phyloP scores from a whole-genome alignment of 2,888 invertebrate species.

The Amblyteles armatorius region DNA sequence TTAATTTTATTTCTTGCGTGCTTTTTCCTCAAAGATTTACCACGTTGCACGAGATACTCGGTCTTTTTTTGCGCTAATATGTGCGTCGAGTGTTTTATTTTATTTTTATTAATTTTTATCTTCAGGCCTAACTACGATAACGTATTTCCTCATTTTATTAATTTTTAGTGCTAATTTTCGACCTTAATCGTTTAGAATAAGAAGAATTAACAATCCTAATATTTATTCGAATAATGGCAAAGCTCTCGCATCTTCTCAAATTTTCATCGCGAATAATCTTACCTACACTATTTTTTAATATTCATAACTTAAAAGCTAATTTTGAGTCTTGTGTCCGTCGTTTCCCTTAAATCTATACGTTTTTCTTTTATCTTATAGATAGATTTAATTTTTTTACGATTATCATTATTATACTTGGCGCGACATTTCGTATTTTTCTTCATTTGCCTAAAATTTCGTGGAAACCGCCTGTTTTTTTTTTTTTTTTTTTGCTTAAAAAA shows the following conservation, averaged over 20 bases:
- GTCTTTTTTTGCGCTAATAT: slow-evolving; percentile 6
- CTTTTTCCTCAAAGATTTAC: background rate
- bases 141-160: slow-evolving; percentile 4
- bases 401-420: background rate
- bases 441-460: background rate
- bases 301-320: slow-evolving; percentile 61
- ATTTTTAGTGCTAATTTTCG: slow-evolving; percentile 29
- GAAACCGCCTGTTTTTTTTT: background rate
- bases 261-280: slow-evolving; percentile 27
- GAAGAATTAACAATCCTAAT: slow-evolving; percentile 46
- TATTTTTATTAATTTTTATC: slow-evolving; percentile 21
- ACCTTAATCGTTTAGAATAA: slow-evolving; percentile 26
- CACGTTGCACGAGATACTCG: slow-evolving; percentile 3
- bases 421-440: background rate
- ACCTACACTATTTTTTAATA: slow-evolving; percentile 16
- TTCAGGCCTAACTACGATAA: slow-evolving; percentile 52
- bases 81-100: background rate
- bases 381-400: background rate
- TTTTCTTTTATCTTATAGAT: background rate
- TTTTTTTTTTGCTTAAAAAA: background rate
- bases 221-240: slow-evolving; percentile 44
- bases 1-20: background rate
- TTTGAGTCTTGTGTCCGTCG: slow-evolving; percentile 66
- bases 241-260: slow-evolving; percentile 13
- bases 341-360: slow-evolving; percentile 30